Percentiles rank a stretch among this genome's conserved stretches.
Evolutionary conservation across 2,888 invertebrate species (phyloP).

Genomic region (Melikaiella ostensackeni): DNA sequence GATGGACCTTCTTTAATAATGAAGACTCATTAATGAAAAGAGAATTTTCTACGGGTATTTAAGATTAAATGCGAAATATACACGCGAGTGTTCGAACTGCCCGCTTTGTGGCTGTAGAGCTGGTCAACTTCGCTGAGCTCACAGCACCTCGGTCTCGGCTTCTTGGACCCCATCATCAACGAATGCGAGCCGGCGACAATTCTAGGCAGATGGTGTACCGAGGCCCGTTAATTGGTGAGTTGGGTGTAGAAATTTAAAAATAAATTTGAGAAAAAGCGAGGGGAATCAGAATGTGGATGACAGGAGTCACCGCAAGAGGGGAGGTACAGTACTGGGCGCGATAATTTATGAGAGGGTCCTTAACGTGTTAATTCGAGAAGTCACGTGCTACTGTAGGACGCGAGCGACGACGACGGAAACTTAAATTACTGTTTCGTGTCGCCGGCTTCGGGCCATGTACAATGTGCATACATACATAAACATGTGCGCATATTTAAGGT

Average conservation of each 20-base stretch:
- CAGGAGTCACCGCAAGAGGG: not conserved
- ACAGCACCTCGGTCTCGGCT: no score
- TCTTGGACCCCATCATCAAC: no score
- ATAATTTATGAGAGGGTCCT: conserved; percentile 60
- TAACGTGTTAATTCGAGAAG: conserved; percentile 70
- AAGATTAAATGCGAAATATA: no score
- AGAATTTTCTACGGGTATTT: no score
- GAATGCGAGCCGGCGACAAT: no score
- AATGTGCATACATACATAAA: conserved; percentile 50
- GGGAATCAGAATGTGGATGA: not conserved
- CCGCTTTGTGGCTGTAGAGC: no score
- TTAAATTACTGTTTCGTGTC: conserved; percentile 71
- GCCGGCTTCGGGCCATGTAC: conserved; percentile 58
- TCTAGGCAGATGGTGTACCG: no score
- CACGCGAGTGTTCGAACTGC: no score
- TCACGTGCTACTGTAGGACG: conserved; percentile 61
- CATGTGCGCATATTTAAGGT: conserved; percentile 33
- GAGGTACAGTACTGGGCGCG: conserved; percentile 51
- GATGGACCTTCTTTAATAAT: no score
- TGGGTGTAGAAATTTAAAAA: conserved; percentile 4
- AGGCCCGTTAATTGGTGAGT: no score
- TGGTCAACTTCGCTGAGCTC: no score
- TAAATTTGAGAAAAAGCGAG: not conserved
- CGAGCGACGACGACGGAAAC: conserved; percentile 60
- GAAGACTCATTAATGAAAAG: no score